Base-by-base conservation (phyloP, 2,888 invertebrate species). In the Dermolepida albohirtum region DNA sequence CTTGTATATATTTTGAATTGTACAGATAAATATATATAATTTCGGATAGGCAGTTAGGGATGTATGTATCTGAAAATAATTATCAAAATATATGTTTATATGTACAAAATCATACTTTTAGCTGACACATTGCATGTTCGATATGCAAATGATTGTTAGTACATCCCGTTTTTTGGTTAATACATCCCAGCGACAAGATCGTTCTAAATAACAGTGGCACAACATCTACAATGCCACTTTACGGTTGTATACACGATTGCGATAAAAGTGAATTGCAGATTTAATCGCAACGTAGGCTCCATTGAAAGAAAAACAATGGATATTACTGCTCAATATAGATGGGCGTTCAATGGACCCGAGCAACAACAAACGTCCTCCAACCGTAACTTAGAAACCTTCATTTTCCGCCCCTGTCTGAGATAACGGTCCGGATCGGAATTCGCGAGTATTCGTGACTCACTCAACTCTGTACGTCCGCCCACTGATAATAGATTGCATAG, bases 251-350 rank as follows among this genome's bases (percentile, higher is more conserved):
- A 59, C 59, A 44, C 44, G 44, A 59, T 59, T 29, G 59, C 29
- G 44, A 59, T 59, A 59, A 59, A 59, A 59, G 59, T 44, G 59
- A 59, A 59, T 59, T 59, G 59, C 44, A 44, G 59, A 59, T 59
- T 59, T 59, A 59, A 59, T 59, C 59, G 43, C 44, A n/a, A 44
- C 27, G 59, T 59, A 59, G 29, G 29, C 29, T 22, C 44, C 59
- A 59, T 59, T 59, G 59, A 59, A 59, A 59, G 59, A 59, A 59
- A 44, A 59, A 59, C 59, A 59, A 59, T 59, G 59, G 59, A 59
- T 59, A 59, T 59, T 59, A 59, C 59, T 59, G 44, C 59, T 59
- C 59, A 44, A 59, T 59, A 47, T 59, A 59, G 59, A 59, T 59
- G 59, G 59, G 59, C 59, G 44, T 59, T 59, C 59, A 59, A 59